phyloP scores from a whole-genome alignment of 2,797 vertebrate genomes.

The Cryptoblepharus egeriae region DNA sequence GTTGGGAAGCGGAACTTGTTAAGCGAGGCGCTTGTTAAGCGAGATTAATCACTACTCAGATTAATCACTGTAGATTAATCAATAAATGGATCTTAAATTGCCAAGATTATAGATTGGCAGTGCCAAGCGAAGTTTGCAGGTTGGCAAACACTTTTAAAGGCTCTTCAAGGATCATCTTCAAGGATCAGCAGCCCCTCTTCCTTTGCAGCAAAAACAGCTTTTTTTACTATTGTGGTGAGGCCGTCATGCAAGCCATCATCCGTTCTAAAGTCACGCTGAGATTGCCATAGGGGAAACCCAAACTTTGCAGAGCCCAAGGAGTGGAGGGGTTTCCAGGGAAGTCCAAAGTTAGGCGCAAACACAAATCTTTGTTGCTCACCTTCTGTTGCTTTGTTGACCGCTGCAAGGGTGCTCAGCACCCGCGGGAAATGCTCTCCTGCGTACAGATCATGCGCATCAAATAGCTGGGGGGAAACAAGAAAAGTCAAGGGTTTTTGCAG shows the following conservation, averaged over 20 bases:
- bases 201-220: neutral
- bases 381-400: slow-evolving; percentile 93
- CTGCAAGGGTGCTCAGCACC: slow-evolving; percentile 88
- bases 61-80: too few relatives aligned
- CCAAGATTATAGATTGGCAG: too few relatives aligned
- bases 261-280: neutral
- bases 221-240: too few relatives aligned
- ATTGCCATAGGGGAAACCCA: neutral
- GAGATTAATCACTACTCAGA: too few relatives aligned
- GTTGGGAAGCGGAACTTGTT: too few relatives aligned
- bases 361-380: slow-evolving; percentile 79
- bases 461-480: slow-evolving; percentile 80
- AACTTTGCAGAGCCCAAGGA: too few relatives aligned
- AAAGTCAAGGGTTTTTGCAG: neutral
- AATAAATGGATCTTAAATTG: too few relatives aligned
- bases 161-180: neutral
- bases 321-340: neutral
- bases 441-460: slow-evolving; percentile 92
- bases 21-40: too few relatives aligned
- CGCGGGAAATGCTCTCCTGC: slow-evolving; percentile 89
- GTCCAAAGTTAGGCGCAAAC: neutral
- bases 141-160: too few relatives aligned
- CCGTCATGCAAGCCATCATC: too few relatives aligned
- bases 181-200: too few relatives aligned
- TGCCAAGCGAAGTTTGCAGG: too few relatives aligned